Evolutionary conservation across 2,888 invertebrate species (phyloP).

Genomic region (Cryptosula pallasiana): DNA sequence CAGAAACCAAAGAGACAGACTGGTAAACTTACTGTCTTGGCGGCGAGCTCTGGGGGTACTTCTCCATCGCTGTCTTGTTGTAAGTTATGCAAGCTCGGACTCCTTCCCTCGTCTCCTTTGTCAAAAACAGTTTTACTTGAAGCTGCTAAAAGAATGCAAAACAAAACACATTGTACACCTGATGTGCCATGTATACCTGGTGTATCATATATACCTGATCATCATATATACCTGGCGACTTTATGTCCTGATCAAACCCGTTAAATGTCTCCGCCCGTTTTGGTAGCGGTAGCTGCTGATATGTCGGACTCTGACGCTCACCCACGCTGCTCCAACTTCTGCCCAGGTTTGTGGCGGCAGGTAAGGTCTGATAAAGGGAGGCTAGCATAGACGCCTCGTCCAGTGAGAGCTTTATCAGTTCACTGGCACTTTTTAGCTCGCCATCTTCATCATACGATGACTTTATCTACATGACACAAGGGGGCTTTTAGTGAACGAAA

Average conservation of each 20-base stretch:
- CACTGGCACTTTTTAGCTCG: constrained; percentile 5
- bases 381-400: constrained; percentile 18
- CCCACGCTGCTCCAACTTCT: constrained; percentile 90
- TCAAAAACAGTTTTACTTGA: not conserved
- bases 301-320: constrained; percentile 80
- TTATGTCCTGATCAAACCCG: constrained; percentile 68
- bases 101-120: not conserved
- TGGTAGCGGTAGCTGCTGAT: constrained; percentile 74
- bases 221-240: constrained; percentile 4
- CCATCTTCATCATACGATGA: constrained; percentile 23
- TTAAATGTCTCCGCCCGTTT: constrained; percentile 93
- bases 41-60: not conserved
- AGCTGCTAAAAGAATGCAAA: constrained; percentile 1
- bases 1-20: not conserved
- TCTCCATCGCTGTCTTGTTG: constrained; percentile 18
- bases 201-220: not conserved
- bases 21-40: not conserved
- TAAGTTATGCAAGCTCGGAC: not conserved
- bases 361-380: constrained; percentile 23
- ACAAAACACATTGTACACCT: not conserved
- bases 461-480: constrained; percentile 3
- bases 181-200: not conserved
- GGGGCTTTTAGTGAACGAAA: too few species aligned
- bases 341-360: constrained; percentile 68
- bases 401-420: constrained; percentile 10